Percentiles rank a stretch among this genome's conserved stretches.
phyloP scores from a whole-genome alignment of 2,113 vertebrate species.

The Casuarius casuarius region DNA sequence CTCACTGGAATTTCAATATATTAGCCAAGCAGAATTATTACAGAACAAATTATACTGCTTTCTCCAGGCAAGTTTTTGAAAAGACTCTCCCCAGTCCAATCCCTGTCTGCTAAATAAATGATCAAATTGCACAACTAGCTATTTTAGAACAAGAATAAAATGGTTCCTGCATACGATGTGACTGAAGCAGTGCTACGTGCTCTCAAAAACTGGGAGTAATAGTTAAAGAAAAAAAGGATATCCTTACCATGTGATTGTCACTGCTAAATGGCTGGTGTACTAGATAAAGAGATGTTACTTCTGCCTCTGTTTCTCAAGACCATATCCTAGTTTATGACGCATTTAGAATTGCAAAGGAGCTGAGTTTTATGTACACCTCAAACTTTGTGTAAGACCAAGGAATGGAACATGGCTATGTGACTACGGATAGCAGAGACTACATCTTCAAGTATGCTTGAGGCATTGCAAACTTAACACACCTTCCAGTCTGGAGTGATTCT shows the following conservation, averaged over 20 bases:
- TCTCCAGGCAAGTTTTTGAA: constrained; percentile 5
- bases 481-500: neutral
- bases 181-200: neutral
- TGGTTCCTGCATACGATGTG: neutral
- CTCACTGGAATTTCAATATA: constrained; percentile 31
- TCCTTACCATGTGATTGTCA: neutral
- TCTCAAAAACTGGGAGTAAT: neutral
- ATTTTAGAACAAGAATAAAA: neutral
- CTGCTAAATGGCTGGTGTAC: neutral
- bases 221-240: neutral
- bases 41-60: neutral
- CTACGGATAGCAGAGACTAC: neutral
- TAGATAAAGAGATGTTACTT: neutral
- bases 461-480: neutral
- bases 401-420: neutral
- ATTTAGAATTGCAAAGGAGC: neutral
- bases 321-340: neutral
- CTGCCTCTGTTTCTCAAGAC: neutral
- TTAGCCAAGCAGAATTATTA: constrained; percentile 16
- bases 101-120: neutral
- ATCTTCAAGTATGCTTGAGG: neutral
- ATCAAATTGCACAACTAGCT: neutral
- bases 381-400: neutral
- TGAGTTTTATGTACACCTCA: neutral
- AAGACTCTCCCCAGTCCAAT: neutral